Percentiles rank a stretch among this genome's conserved stretches.
phyloP scores from a whole-genome alignment of 2,797 vertebrate species.

The Anas capensis region DNA sequence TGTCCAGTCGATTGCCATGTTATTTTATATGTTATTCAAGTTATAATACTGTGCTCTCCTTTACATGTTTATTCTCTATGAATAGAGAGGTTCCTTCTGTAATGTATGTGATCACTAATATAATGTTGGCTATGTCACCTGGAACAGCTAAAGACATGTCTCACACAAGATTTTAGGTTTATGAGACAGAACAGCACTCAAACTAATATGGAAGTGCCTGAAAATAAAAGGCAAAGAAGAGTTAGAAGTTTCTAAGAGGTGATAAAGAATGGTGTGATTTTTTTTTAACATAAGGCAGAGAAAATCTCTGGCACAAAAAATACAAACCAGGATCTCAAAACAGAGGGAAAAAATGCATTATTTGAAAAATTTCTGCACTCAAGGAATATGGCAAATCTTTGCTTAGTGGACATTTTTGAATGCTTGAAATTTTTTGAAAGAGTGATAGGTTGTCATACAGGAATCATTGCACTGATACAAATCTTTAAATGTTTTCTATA shows the following conservation, averaged over 20 bases:
- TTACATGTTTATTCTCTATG: not conserved
- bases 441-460: not conserved
- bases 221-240: not conserved
- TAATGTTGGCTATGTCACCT: not conserved
- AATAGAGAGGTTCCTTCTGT: not conserved
- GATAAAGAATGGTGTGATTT: not conserved
- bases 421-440: not conserved
- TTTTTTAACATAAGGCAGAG: not conserved
- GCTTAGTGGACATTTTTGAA: not conserved
- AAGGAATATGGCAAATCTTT: not conserved
- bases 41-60: not conserved
- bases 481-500: not conserved
- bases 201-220: not conserved
- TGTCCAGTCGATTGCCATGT: not conserved
- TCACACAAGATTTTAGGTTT: not conserved
- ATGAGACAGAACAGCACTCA: not conserved
- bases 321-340: not conserved
- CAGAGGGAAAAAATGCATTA: not conserved
- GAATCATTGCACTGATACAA: not conserved
- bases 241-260: not conserved
- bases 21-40: not conserved
- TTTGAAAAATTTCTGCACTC: not conserved
- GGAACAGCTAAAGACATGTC: not conserved
- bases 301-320: not conserved
- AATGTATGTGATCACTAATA: not conserved